Conservation (phyloP, 2,888 invertebrate species). For the Palloptera scutellata region DNA sequence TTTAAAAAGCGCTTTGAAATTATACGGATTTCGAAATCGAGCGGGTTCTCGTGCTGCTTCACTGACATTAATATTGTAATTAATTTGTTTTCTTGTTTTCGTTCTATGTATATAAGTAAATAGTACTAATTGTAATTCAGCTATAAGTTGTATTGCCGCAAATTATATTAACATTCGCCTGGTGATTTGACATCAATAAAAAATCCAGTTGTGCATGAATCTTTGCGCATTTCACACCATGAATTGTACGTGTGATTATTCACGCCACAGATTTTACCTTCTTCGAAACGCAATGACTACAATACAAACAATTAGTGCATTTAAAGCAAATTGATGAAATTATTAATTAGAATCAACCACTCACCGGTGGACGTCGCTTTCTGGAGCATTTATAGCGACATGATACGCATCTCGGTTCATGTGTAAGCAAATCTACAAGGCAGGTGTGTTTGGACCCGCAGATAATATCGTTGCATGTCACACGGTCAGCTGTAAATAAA, state of each 20-base stretch:
- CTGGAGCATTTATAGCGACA: conserved; percentile 72
- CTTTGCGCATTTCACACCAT: conserved; percentile 82
- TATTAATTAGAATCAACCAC: conserved; percentile 31
- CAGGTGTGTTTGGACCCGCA: conserved; percentile 76
- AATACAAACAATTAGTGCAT: conserved; percentile 1
- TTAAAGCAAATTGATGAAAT: neutral
- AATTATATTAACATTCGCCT: conserved; percentile 67
- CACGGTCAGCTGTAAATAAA: conserved; percentile 67
- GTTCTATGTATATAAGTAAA: neutral
- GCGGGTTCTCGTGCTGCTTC: too few relatives aligned
- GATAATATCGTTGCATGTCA: conserved; percentile 72
- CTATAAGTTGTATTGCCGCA: neutral
- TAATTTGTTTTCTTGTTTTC: conserved; percentile 1
- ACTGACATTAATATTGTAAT: neutral
- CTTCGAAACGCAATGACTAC: conserved; percentile 54
- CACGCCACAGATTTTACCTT: conserved; percentile 72
- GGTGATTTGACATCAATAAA: conserved; percentile 75
- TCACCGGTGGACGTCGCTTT: conserved; percentile 55
- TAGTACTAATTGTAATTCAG: conserved; percentile 1
- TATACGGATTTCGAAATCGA: too few relatives aligned
- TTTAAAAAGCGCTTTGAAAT: too few relatives aligned
- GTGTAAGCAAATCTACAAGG: conserved; percentile 71
- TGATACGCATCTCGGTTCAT: conserved; percentile 75
- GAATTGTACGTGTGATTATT: conserved; percentile 79
- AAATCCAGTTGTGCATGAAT: conserved; percentile 77